Base-by-base conservation (phyloP, 2,888 invertebrate genomes). In the Smittia sp. region DNA sequence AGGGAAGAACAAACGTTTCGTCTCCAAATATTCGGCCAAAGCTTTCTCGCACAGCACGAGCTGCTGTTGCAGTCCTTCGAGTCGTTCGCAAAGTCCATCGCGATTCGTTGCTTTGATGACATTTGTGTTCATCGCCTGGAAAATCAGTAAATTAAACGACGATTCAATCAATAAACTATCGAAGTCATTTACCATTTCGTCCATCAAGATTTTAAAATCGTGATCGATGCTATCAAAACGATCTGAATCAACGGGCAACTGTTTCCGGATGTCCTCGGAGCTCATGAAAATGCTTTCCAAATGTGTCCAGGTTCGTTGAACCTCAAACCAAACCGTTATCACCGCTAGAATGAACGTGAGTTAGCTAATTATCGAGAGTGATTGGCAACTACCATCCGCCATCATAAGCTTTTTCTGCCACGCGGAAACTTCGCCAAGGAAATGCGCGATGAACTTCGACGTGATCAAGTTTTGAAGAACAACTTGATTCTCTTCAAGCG, bases 221-320 rank as follows among this genome's bases (percentile, higher is more conserved):
- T 86, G 84, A 81, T 98, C 97, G 77, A 97, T 94, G 77, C 88
- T 88, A 83, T 96, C 94, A 82, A 98, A 98, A 79, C 97, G 86
- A 73, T 90, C 89, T 0, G 97, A 95, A 83, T 98, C 98, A 76
- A 94, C 91, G 1, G 98, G 97, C 73, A 98, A 83, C 81, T 98
- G 96, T 79, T 91, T 92, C 75, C 96, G 87, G 77, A 98, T 98
- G 82, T 98, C 98, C 81, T 98, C 96, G 0, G 97, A 96, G 76
- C 96, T 96, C 90, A 97, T 96, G 81, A 98, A 98, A 80, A 98
- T 98, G 78, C 96, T 96, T 84, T 98, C 97, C 75, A 98, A 86
- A 83, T 98, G 96, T 78, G 93, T 93, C 98, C 98, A 98, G 24
- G 96, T 96, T 74, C 97, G 86, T 83, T 98, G 98, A 25, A 98